These are phyloP conservation scores for Taphrorychus bicolor DNA, from an alignment of 2,888 invertebrate genomes.

Conservation along the genomic window DNA sequence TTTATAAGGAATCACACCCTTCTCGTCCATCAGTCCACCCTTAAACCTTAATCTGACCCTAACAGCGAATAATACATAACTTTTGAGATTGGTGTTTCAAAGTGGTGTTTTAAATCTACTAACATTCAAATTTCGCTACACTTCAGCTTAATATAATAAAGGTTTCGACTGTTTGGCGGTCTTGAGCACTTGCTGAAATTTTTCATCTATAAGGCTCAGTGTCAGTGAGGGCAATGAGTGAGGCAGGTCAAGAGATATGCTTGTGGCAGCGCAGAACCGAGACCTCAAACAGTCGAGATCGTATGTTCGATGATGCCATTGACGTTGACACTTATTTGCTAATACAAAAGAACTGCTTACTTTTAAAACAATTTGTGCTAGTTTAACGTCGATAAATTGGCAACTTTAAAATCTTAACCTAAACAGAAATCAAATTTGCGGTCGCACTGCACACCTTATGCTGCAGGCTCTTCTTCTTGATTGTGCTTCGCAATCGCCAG, in stretches of 20 bases:
- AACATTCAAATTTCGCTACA: slow-evolving; percentile 15
- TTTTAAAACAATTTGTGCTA: slow-evolving; percentile 44
- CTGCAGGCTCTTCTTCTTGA: slow-evolving; percentile 70
- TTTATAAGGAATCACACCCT: too few relatives aligned
- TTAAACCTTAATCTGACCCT: too few relatives aligned
- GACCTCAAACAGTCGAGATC: too few relatives aligned
- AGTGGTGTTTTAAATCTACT: slow-evolving; percentile 20
- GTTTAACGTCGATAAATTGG: slow-evolving; percentile 56
- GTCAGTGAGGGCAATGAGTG: too few relatives aligned
- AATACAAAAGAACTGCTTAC: background rate
- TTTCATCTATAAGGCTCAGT: too few relatives aligned
- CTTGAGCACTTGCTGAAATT: too few relatives aligned
- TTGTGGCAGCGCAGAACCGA: too few relatives aligned
- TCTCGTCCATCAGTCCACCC: too few relatives aligned
- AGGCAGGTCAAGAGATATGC: background rate
- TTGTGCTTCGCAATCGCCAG: slow-evolving; percentile 83
- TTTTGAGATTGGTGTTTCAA: slow-evolving; percentile 24
- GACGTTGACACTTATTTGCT: background rate
- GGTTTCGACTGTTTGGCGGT: too few relatives aligned
- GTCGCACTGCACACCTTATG: slow-evolving; percentile 47
- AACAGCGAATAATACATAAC: background rate
- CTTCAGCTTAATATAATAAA: too few relatives aligned
- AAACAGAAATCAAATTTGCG: background rate
- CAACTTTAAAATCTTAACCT: slow-evolving; percentile 41
- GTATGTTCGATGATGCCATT: background rate